Evolutionary conservation across 2,797 vertebrate genomes (phyloP), one percentile per base, ranked within the genome.

Genomic region (Semaprochilodus insignis): DNA sequence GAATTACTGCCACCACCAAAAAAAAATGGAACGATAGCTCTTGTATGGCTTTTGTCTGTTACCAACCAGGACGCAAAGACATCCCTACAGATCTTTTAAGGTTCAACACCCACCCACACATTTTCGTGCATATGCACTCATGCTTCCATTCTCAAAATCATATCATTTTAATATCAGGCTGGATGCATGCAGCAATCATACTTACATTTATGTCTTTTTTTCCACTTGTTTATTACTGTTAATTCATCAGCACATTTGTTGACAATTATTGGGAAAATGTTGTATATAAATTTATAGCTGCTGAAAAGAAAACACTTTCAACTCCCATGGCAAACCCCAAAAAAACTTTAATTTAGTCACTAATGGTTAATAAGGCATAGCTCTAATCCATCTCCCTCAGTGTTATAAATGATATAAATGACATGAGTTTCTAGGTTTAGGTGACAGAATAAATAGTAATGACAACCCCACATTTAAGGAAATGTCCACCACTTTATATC

Each of bases 181-280:
- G 84, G 78, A 94, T 94, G 93, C 95, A 92, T 85, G 92, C 93
- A 93, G 94, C 93, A 91, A 86, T 86, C 83, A 80, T 84, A 74
- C 25, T 62, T 19, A 44, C 36, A n/a, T 81, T 80, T 5, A 55
- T 23, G 6, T 59, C n/a, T 54, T 21, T 51, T 51, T 71, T 48
- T 76, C 36, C 44, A 51, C 25, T 69, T 52, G 16, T n/a, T 74
- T 73, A 52, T 34, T 23, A 54, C 59, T 34, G 54, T 11, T 23
- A 25, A 31, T 65, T 31, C 27, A 65, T 31, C 62, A 65, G 31
- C 16, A 66, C 31, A 36, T 8, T 52, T 69, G 55, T 10, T 51
- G 25, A 70, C 2, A 4, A 6, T 66, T 36, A 34, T 70, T 70
- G 36, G 14, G 17, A 69, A n/a, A 31, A 31, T 31, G 3, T 31